Evolutionary conservation across 2,797 vertebrate species (phyloP).

Genomic region (Phataginus tricuspis): DNA sequence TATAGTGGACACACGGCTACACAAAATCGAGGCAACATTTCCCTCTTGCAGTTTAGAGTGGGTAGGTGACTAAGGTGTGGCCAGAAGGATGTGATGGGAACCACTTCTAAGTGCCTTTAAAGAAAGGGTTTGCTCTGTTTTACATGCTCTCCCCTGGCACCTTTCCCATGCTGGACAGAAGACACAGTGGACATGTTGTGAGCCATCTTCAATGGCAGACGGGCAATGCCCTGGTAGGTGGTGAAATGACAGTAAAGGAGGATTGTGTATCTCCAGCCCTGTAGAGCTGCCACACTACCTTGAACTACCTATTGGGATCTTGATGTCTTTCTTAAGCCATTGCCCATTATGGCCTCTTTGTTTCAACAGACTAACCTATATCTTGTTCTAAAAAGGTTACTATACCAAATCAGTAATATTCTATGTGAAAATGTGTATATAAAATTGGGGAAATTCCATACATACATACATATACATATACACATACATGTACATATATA

Average conservation of each 20-base stretch:
- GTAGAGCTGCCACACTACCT: neutral
- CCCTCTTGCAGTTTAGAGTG: neutral
- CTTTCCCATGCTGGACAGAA: neutral
- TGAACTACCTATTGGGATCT: neutral
- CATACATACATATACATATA: neutral
- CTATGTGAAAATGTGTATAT: neutral
- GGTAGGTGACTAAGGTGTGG: neutral
- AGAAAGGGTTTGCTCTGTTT: neutral
- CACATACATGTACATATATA: neutral
- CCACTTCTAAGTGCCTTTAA: slow-evolving; percentile 6
- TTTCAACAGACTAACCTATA: neutral
- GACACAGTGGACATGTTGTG: neutral
- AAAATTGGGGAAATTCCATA: too few relatives aligned
- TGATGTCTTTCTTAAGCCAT: neutral
- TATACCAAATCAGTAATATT: neutral
- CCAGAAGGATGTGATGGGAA: neutral
- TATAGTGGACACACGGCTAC: neutral
- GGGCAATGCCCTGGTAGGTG: too few relatives aligned
- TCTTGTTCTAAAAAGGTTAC: neutral
- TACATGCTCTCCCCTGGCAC: neutral
- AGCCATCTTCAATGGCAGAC: neutral
- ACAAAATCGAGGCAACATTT: neutral
- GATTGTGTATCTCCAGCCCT: neutral
- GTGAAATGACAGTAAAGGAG: neutral
- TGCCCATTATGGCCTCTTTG: neutral